Percentiles rank a stretch among this genome's conserved stretches.
phyloP scores from a whole-genome alignment of 2,113 vertebrate species.

The Polyodon spathula region DNA sequence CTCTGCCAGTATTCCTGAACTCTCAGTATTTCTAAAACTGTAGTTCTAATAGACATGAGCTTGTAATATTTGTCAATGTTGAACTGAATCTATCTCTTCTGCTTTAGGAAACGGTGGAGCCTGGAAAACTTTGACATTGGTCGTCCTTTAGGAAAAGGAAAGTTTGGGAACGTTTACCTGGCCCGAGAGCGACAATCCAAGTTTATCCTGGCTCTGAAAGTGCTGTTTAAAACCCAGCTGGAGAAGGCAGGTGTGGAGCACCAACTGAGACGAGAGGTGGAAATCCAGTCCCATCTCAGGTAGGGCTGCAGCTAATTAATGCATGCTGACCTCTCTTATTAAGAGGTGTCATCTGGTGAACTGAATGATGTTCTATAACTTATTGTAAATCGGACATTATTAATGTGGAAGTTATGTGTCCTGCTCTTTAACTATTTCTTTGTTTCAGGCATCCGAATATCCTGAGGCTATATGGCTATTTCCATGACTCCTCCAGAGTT shows the following conservation, averaged over 20 bases:
- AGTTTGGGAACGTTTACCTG: constrained; percentile 96
- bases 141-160: constrained; percentile 86
- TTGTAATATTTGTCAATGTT: not conserved
- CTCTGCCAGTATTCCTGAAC: too few relatives aligned
- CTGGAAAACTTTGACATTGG: constrained; percentile 94
- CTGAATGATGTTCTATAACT: too few relatives aligned
- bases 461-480: constrained; percentile 88
- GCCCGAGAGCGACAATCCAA: constrained; percentile 83
- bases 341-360: not conserved
- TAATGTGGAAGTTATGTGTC: too few relatives aligned
- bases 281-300: constrained; percentile 96
- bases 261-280: constrained; percentile 85
- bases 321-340: not conserved
- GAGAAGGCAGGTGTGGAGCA: constrained; percentile 92
- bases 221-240: constrained; percentile 87
- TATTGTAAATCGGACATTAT: too few relatives aligned
- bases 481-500: constrained; percentile 80
- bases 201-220: constrained; percentile 92
- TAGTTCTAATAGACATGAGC: not conserved
- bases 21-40: not conserved
- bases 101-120: constrained; percentile 73
- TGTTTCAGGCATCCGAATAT: constrained; percentile 84
- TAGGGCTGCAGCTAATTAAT: constrained; percentile 27
- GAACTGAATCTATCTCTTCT: not conserved
- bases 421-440: fast-evolving